phyloP scores from a whole-genome alignment of 2,888 invertebrate genomes.

The Leucoma salicis region DNA sequence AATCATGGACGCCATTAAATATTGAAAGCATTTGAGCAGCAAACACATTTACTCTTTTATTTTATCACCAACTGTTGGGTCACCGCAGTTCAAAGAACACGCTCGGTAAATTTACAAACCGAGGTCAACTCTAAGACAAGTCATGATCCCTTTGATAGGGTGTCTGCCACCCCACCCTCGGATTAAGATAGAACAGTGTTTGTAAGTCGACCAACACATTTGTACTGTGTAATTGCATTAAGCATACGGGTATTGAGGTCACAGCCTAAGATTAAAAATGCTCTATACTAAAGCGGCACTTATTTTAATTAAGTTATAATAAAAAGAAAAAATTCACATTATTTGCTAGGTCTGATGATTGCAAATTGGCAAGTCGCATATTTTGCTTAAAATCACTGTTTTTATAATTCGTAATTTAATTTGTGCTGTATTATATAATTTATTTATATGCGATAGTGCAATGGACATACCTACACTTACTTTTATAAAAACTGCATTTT shows the following conservation, averaged over 20 bases:
- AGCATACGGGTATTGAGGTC: slow-evolving; percentile 16
- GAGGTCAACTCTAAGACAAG: slow-evolving; percentile 25
- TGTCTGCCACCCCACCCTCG: slow-evolving; percentile 5
- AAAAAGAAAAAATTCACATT: too few relatives aligned
- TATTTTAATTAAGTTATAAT: slow-evolving; percentile 8
- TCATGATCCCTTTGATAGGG: slow-evolving; percentile 21
- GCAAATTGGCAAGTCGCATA: too few relatives aligned
- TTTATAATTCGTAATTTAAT: too few relatives aligned
- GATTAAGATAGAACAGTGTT: slow-evolving; percentile 11
- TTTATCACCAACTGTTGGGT: slow-evolving; percentile 1
- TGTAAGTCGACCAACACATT: slow-evolving; percentile 8
- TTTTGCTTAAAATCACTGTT: too few relatives aligned
- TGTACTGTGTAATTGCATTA: slow-evolving; percentile 28
- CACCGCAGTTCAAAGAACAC: slow-evolving; percentile 29
- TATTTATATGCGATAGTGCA: too few relatives aligned
- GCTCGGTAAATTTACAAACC: slow-evolving; percentile 27
- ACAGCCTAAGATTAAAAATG: slow-evolving; percentile 16
- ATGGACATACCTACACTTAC: too few relatives aligned
- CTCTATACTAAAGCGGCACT: slow-evolving; percentile 4
- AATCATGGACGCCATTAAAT: too few relatives aligned
- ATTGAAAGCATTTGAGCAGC: too few relatives aligned
- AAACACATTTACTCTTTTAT: too few relatives aligned
- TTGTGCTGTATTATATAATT: too few relatives aligned
- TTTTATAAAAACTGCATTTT: too few relatives aligned
- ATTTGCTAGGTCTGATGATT: too few relatives aligned